phyloP scores from a whole-genome alignment of 2,113 vertebrate genomes.

The Morphnarchus princeps region DNA sequence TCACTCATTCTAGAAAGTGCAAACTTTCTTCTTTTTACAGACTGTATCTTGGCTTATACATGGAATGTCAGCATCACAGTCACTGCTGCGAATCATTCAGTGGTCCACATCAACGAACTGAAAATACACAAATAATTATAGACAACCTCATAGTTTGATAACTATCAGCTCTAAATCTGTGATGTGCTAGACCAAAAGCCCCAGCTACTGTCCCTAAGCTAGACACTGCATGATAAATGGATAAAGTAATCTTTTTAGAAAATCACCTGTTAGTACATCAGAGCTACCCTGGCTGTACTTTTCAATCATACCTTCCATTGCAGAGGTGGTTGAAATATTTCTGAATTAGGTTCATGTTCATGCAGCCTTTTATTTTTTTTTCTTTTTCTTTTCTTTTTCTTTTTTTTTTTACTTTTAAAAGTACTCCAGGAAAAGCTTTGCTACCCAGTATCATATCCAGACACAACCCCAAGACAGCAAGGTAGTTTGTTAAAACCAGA shows the following conservation, averaged over 20 bases:
- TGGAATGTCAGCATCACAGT: neutral
- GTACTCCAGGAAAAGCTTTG: neutral
- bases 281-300: neutral
- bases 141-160: neutral
- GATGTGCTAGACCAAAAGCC: neutral
- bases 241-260: neutral
- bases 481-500: neutral
- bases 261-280: neutral
- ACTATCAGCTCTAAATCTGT: neutral
- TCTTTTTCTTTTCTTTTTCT: too few relatives aligned
- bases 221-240: neutral
- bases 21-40: neutral
- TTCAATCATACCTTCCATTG: neutral
- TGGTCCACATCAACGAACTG: neutral
- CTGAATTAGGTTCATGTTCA: neutral
- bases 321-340: neutral
- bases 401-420: neutral
- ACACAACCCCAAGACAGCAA: neutral
- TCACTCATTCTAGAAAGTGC: neutral
- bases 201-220: neutral
- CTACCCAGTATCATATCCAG: neutral
- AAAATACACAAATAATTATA: neutral
- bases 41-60: neutral
- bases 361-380: neutral
- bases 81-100: neutral